These are phyloP conservation scores for Daubentonia madagascariensis DNA, from an alignment of 2,113 vertebrate species.

Conservation along the genomic window DNA sequence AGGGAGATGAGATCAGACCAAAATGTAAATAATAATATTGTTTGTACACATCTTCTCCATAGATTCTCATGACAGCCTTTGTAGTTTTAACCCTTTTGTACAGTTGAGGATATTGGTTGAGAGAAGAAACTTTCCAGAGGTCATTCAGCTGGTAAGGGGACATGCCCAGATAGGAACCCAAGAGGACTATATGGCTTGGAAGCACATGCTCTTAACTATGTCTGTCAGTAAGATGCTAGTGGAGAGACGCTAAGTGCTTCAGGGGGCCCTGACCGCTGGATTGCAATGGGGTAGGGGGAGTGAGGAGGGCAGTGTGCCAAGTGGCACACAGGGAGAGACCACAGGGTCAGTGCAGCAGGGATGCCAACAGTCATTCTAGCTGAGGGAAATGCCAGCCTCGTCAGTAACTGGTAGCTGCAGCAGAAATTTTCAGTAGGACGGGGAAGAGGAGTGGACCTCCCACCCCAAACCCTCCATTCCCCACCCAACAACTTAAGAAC, in stretches of 20 bases:
- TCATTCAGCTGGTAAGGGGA: background rate
- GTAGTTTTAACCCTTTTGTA: background rate
- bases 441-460: background rate
- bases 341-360: background rate
- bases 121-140: background rate
- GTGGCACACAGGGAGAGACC: background rate
- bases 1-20: background rate
- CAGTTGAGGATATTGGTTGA: background rate
- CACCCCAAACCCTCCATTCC: too few relatives aligned
- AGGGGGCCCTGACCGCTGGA: background rate
- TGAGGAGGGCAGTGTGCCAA: background rate
- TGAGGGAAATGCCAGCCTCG: background rate
- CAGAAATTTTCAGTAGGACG: background rate
- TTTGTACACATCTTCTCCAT: background rate
- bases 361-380: background rate
- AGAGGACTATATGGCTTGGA: background rate
- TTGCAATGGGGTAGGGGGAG: fast-evolving
- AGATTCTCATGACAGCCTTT: background rate
- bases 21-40: background rate
- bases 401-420: fast-evolving
- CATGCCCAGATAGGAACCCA: background rate
- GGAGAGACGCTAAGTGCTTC: background rate
- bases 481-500: background rate
- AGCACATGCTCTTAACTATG: background rate
- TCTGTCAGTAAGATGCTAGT: background rate